A percentile compares a stretch with the other conserved stretches of the same genome.
These are phyloP conservation scores for Diadumene lineata DNA, from an alignment of 92 coral and sea anemone genomes.

Conservation along the genomic window DNA sequence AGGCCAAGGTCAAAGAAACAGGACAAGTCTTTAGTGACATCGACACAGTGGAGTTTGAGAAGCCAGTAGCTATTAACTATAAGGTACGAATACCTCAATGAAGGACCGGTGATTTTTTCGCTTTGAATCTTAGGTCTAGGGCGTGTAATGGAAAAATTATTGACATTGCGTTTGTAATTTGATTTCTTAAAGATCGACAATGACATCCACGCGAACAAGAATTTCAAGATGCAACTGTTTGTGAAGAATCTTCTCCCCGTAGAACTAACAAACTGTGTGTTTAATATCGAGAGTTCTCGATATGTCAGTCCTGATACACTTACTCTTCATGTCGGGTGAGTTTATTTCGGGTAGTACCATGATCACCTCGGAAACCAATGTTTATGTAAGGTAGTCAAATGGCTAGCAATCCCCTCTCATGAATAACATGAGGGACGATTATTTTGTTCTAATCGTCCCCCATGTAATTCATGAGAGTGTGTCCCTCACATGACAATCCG, in stretches of 20 bases:
- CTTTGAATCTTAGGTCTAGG: neutral
- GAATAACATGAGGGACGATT: too few species aligned
- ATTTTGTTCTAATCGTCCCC: too few species aligned
- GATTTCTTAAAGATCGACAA: neutral
- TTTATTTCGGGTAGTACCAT: too few species aligned
- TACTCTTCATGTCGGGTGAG: neutral
- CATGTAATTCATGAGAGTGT: too few species aligned
- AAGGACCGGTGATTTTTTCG: neutral
- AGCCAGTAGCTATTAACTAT: constrained; percentile 51
- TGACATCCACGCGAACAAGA: constrained; percentile 15
- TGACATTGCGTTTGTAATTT: too few species aligned
- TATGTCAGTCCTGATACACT: constrained; percentile 43
- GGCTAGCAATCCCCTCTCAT: too few species aligned
- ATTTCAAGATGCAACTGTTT: constrained; percentile 47
- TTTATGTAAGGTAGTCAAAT: too few species aligned
- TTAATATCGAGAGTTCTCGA: constrained; percentile 60
- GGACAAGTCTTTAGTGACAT: constrained; percentile 45
- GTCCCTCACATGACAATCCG: too few species aligned
- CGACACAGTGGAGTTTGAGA: constrained; percentile 60
- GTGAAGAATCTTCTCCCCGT: constrained; percentile 71
- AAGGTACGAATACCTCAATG: constrained; percentile 19
- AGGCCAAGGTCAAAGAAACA: constrained; percentile 56
- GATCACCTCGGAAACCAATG: too few species aligned
- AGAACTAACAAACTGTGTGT: constrained; percentile 51
- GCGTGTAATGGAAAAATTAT: too few species aligned